Evolutionary conservation across 2,888 invertebrate species (phyloP), one percentile per base, ranked within the genome.

Genomic region (Caenorhabditis sp.): DNA sequence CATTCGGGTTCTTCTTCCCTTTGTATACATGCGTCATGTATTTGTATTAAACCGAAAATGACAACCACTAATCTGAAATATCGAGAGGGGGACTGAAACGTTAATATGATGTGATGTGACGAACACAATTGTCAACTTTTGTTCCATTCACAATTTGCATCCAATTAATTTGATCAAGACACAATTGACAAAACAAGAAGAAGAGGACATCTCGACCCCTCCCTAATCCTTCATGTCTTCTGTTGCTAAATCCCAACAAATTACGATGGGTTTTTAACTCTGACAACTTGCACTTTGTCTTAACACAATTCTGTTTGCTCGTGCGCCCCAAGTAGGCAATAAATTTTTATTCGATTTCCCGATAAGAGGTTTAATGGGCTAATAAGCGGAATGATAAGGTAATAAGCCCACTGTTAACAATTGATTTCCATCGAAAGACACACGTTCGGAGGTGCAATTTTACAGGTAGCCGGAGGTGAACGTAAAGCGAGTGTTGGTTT

Each of bases 71-170:
- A 26, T 47, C 49, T 68, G 49, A 35, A 31, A 54, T 35, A 10
- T 38, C 19, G 38, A n/a, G n/a, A n/a, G n/a, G n/a, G n/a, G n/a
- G n/a, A 14, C 58, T 44, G 31, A 59, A 72, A 58, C 59, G 31
- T 59, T 59, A 59, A 72, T 19, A 44, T 72, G 72, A 72, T 58
- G 72, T 72, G 72, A 72, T 59, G 47, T 72, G 24, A 19, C 16
- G 66, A 59, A 69, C 69, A 19, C 47, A 47, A 5, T 58, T 58
- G 44, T 58, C 58, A 56, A 56, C 41, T 28, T 22, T 19, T 7
- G n/a, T 70, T 72, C 41, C 38, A 66, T 66, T 66, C 51, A 64
- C 49, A 10, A 64, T 66, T 47, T 12, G 35, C 28, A 51, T 28
- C 26, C 19, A 3, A 7, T 19, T 73, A 73, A 73, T 73, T 63